Base-by-base conservation (phyloP, 1,140 invertebrate genomes). In the Tigriopus japonicus region DNA sequence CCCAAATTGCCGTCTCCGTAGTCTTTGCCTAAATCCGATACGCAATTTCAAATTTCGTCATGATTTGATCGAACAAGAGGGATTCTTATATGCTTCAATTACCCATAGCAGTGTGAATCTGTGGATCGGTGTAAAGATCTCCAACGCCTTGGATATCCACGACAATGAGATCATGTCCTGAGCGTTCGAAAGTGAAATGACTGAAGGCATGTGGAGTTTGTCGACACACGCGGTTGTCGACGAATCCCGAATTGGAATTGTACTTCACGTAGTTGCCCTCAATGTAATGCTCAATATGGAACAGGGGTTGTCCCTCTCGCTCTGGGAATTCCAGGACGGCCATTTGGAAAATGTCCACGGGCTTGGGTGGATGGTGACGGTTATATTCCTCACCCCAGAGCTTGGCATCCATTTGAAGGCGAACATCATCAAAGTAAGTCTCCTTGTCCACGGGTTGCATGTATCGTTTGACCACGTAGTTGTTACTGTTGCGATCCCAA, bases 111-210 rank as follows among this genome's bases (percentile, higher is more conserved):
- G 77, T 79, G 66, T 80, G 78, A 59, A 80, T 78, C 66, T 80
- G 78, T 14, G 78, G 78, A 65, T 80, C 78, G 14, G 78, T 80
- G 67, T 80, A 80, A 13, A 80, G 68, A 69, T 80, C 78, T 12
- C 76, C 78, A 21, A 80, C 78, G n/a, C 78, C 78, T 69, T 80
- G 78, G 59, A 80, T 74, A 64, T 80, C 78, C n/a, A 80, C 78
- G 6, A 80, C 75, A 60, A 80, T 78, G 64, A 79, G 62, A 66
- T 77, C 71, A 68, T 80, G 78, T 7, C 76, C 77, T 35, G 76
- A 78, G 51, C 67, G 67, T 67, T 80, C 78, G 73, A 80, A 80
- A 2, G 78, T 79, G 65, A 80, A 80, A 65, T 80, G 78, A 66
- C 77, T 78, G 66, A 80, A 78, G 7, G 78, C 77, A 67, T 79